Conservation (phyloP, 2,797 vertebrate genomes). For the Rhinophrynus dorsalis region DNA sequence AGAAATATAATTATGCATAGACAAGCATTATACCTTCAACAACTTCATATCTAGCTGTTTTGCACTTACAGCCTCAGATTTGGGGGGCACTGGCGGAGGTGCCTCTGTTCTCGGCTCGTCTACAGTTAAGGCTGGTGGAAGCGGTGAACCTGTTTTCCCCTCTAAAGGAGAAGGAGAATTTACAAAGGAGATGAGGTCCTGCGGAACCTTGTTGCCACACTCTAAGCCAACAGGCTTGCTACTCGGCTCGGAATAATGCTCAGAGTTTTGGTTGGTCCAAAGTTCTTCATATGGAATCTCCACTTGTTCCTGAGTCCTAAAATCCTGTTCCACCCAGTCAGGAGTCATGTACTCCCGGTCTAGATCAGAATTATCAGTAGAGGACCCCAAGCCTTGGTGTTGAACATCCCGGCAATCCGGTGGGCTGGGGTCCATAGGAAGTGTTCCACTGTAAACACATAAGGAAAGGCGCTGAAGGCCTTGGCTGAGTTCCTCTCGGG, state of each 20-base stretch:
- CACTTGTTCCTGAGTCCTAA: slow-evolving; percentile 70
- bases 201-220: slow-evolving; percentile 68
- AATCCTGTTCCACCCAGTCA: slow-evolving; percentile 82
- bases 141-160: slow-evolving; percentile 65
- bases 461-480: slow-evolving; percentile 79
- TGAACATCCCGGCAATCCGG: slow-evolving; percentile 64
- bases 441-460: slow-evolving; percentile 68
- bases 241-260: slow-evolving; percentile 57
- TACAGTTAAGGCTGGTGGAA: slow-evolving; percentile 58
- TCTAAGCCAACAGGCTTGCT: slow-evolving; percentile 53
- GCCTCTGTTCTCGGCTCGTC: slow-evolving; percentile 67
- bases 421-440: slow-evolving; percentile 54
- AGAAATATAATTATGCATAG: too few relatives aligned
- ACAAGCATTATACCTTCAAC: too few relatives aligned
- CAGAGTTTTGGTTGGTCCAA: slow-evolving; percentile 80
- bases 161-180: slow-evolving; percentile 70
- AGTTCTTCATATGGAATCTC: slow-evolving; percentile 97
- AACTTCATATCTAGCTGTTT: too few relatives aligned
- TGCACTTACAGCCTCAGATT: slow-evolving; percentile 95
- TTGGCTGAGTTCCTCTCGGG: slow-evolving; percentile 71
- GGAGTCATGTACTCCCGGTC: slow-evolving; percentile 89
- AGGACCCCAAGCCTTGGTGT: slow-evolving; percentile 40
- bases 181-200: slow-evolving; percentile 80
- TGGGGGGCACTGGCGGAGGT: slow-evolving; percentile 90
- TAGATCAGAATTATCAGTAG: slow-evolving; percentile 66